phyloP scores from a whole-genome alignment of 92 coral and sea anemone species.

The Plumapathes pennacea region DNA sequence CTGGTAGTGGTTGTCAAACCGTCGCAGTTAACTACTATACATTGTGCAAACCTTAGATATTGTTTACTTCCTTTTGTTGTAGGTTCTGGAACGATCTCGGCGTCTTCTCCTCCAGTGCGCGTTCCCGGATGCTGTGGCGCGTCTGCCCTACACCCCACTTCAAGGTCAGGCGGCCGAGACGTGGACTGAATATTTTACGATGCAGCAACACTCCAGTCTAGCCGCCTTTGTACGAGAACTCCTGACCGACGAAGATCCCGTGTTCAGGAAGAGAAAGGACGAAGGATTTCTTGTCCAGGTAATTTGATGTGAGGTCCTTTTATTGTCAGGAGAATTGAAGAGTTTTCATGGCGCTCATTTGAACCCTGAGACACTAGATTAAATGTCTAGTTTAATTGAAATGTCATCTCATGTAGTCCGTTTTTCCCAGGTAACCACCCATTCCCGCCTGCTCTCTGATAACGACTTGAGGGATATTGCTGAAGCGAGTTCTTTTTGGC shows the following conservation, averaged over 20 bases:
- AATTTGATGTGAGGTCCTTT: no score
- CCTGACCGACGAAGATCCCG: slow-evolving; percentile 21
- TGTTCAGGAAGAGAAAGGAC: not conserved
- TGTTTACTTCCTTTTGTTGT: no score
- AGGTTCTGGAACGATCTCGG: slow-evolving; percentile 64
- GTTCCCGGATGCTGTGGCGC: slow-evolving; percentile 86
- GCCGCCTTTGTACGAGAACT: slow-evolving; percentile 54
- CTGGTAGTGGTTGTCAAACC: not conserved
- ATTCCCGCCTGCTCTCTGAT: slow-evolving; percentile 65
- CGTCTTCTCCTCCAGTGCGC: slow-evolving; percentile 71
- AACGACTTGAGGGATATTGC: slow-evolving; percentile 54
- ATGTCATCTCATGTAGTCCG: no score
- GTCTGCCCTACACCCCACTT: slow-evolving; percentile 62
- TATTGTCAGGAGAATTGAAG: no score
- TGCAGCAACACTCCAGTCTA: slow-evolving; percentile 79
- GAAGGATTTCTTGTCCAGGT: slow-evolving; percentile 80
- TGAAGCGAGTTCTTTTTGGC: slow-evolving; percentile 11
- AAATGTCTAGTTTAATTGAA: no score
- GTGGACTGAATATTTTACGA: slow-evolving; percentile 65
- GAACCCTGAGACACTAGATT: no score
- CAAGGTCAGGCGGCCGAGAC: slow-evolving; percentile 47
- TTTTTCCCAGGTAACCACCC: slow-evolving; percentile 63
- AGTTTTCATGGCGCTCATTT: no score
- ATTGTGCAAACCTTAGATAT: no score
- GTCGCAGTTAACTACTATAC: no score